phyloP scores from a whole-genome alignment of 2,797 vertebrate genomes.

The Phataginus tricuspis region DNA sequence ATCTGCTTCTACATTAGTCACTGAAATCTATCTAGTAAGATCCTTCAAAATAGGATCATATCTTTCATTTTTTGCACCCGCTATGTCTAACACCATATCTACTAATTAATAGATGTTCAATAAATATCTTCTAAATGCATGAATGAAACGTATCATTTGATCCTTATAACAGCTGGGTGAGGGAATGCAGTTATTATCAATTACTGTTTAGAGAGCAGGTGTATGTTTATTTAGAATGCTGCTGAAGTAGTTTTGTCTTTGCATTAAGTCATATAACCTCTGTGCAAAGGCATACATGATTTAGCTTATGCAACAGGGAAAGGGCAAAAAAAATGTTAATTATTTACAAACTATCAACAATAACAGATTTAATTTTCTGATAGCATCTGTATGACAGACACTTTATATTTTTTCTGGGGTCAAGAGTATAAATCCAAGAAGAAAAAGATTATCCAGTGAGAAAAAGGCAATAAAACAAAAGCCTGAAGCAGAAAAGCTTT shows the following conservation, averaged over 20 bases:
- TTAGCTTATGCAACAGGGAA: conserved; percentile 28
- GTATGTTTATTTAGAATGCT: conserved; percentile 32
- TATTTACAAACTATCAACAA: conserved; percentile 38
- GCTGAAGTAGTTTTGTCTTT: conserved; percentile 9
- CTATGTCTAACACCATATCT: background rate
- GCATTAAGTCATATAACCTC: conserved; percentile 22
- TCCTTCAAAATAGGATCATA: background rate
- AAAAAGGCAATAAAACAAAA: conserved; percentile 67
- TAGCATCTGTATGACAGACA: conserved; percentile 51
- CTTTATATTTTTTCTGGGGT: conserved; percentile 38
- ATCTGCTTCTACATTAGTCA: background rate
- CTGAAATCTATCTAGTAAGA: background rate
- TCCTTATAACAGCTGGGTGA: background rate
- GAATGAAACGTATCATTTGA: conserved; percentile 28
- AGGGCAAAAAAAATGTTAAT: conserved; percentile 29
- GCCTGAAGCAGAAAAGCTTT: conserved; percentile 53
- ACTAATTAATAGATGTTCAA: conserved; percentile 27
- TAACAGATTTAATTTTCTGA: conserved; percentile 44
- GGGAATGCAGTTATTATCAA: conserved; percentile 1
- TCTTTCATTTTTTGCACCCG: background rate
- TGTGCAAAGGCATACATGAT: conserved; percentile 3
- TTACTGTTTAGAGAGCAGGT: conserved; percentile 12
- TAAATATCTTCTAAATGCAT: background rate
- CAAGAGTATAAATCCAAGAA: conserved; percentile 60
- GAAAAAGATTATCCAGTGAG: conserved; percentile 53